Evolutionary conservation across 2,888 invertebrate genomes (phyloP).

Genomic region (Pammene aurita): DNA sequence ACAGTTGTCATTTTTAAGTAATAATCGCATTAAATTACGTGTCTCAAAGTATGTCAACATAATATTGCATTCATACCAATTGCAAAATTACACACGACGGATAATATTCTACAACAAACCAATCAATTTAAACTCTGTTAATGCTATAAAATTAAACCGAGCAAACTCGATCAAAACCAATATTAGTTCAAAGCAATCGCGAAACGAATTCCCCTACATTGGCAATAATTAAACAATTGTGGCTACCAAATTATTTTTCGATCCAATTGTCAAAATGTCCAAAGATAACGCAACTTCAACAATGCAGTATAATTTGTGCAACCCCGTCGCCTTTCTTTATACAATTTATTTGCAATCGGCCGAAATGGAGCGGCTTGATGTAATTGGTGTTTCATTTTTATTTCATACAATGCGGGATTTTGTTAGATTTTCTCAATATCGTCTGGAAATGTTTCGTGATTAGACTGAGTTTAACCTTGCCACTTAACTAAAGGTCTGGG

Average conservation of each 20-base stretch:
- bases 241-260: conserved; percentile 36
- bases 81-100: conserved; percentile 14
- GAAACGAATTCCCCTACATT: conserved; percentile 32
- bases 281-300: conserved; percentile 50
- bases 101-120: conserved; percentile 12
- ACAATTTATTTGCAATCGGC: conserved; percentile 56
- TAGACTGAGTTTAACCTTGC: conserved; percentile 21
- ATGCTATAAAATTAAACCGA: conserved; percentile 14
- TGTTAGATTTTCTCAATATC: conserved; percentile 32
- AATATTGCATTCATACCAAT: background rate
- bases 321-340: conserved; percentile 55
- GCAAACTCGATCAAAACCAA: conserved; percentile 10
- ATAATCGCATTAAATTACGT: background rate
- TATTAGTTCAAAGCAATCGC: conserved; percentile 14
- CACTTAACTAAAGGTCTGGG: conserved; percentile 26
- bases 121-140: conserved; percentile 4
- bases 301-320: conserved; percentile 58
- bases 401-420: conserved; percentile 23
- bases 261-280: conserved; percentile 43
- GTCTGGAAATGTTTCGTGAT: conserved; percentile 30
- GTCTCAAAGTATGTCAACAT: conserved; percentile 5
- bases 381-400: conserved; percentile 46
- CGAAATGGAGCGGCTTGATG: conserved; percentile 54
- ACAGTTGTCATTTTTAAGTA: too few species aligned
- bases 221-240: conserved; percentile 44